phyloP scores from a whole-genome alignment of 1,140 invertebrate genomes.

The Lanistes nyassanus region DNA sequence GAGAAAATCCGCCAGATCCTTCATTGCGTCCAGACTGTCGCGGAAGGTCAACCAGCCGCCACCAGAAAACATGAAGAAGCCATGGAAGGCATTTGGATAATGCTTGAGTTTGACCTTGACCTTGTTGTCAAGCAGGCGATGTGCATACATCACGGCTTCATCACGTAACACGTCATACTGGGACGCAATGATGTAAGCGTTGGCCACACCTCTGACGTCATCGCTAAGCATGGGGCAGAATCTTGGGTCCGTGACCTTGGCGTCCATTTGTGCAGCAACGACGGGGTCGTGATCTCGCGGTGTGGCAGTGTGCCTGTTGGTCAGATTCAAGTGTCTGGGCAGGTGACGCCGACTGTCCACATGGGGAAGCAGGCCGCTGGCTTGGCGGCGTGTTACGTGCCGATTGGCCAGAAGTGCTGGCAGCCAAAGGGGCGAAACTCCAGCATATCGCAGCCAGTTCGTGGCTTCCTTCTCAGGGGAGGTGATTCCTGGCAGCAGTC shows the following conservation, averaged over 20 bases:
- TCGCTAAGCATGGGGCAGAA: constrained; percentile 46
- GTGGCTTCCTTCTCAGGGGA: constrained; percentile 42
- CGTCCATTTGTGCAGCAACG: constrained; percentile 34
- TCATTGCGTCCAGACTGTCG: constrained; percentile 39
- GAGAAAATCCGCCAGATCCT: constrained; percentile 48
- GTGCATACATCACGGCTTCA: constrained; percentile 57
- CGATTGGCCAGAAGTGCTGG: constrained; percentile 40
- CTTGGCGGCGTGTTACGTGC: constrained; percentile 40
- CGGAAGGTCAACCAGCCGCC: constrained; percentile 46
- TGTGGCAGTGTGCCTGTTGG: constrained; percentile 32
- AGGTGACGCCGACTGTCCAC: constrained; percentile 46
- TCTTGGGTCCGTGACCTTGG: constrained; percentile 35
- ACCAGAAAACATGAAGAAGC: constrained; percentile 54
- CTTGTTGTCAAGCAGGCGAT: constrained; percentile 43
- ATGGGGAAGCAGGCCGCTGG: constrained; percentile 24
- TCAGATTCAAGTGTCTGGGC: constrained; percentile 37
- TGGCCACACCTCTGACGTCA: constrained; percentile 39
- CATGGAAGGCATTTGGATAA: constrained; percentile 55
- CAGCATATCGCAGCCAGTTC: constrained; percentile 52
- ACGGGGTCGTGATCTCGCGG: constrained; percentile 3
- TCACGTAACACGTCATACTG: constrained; percentile 60
- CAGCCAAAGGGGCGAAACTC: constrained; percentile 21
- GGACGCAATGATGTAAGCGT: constrained; percentile 55
- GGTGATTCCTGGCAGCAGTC: constrained; percentile 46
- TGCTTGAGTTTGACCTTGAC: constrained; percentile 51